These are phyloP conservation scores for Myocastor coypus DNA, from an alignment of 2,113 vertebrate species.

Conservation along the genomic window DNA sequence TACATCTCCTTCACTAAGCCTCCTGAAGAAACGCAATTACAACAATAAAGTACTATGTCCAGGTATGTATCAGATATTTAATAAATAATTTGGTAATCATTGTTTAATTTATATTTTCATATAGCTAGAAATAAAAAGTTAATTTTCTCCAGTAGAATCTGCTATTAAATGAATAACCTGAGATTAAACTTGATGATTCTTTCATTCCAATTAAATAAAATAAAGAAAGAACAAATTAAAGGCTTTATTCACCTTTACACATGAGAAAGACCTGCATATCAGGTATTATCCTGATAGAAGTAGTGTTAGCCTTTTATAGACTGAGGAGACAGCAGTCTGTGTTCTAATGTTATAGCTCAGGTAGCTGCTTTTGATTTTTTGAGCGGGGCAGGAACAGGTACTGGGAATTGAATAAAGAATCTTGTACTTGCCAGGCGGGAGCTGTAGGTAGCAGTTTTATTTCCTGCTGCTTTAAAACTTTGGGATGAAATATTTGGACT, in stretches of 20 bases:
- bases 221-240: not conserved
- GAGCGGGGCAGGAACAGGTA: no score
- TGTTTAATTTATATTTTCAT: not conserved
- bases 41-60: rapidly evolving
- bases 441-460: not conserved
- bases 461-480: not conserved
- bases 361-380: no score
- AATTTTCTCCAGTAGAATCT: not conserved
- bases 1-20: not conserved
- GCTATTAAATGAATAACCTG: not conserved
- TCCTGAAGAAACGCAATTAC: not conserved
- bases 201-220: not conserved
- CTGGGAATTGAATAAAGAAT: no score
- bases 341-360: not conserved
- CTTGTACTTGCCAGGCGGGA: no score
- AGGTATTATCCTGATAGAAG: not conserved
- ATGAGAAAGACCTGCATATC: not conserved
- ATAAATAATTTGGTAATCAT: not conserved
- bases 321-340: not conserved
- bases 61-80: not conserved
- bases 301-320: not conserved
- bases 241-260: not conserved
- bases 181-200: not conserved
- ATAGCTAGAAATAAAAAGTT: not conserved
- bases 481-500: not conserved